phyloP scores from a whole-genome alignment of 2,888 invertebrate species.

The Keiferia lycopersicella region DNA sequence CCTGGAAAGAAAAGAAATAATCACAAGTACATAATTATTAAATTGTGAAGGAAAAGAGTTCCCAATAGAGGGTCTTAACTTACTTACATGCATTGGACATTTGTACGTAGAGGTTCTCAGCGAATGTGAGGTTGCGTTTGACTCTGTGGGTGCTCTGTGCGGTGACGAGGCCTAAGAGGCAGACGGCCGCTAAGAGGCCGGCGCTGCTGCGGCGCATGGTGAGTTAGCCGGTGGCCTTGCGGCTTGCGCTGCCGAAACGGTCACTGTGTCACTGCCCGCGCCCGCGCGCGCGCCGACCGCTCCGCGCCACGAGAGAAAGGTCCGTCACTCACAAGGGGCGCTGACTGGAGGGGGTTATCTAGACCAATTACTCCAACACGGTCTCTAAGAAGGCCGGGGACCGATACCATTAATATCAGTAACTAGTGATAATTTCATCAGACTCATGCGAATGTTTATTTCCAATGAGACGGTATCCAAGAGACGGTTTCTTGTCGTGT shows the following conservation, averaged over 20 bases:
- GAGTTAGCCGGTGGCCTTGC: conserved; percentile 52
- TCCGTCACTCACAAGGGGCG: conserved; percentile 42
- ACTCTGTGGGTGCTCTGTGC: conserved; percentile 31
- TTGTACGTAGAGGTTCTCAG: conserved; percentile 67
- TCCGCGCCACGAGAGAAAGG: conserved; percentile 65
- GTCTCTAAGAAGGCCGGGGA: background rate
- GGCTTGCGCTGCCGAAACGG: conserved; percentile 68
- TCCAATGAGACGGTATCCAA: background rate
- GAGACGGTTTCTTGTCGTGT: background rate
- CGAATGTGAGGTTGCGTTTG: conserved; percentile 59
- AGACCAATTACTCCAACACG: conserved; percentile 39
- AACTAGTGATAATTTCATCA: background rate
- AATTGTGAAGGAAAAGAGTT: no score
- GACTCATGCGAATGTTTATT: background rate
- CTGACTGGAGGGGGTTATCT: conserved; percentile 66
- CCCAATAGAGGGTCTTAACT: background rate
- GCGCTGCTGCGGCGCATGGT: conserved; percentile 59
- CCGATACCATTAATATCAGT: background rate
- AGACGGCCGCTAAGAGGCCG: conserved; percentile 48
- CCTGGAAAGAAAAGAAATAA: conserved; percentile 52
- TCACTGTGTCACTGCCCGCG: conserved; percentile 69
- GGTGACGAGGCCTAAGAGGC: conserved; percentile 39
- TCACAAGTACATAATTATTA: background rate
- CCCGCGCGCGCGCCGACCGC: background rate
- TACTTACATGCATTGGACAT: conserved; percentile 75